These are phyloP conservation scores for Odontocolon sp. DNA, from an alignment of 2,888 invertebrate genomes.

Conservation along the genomic window DNA sequence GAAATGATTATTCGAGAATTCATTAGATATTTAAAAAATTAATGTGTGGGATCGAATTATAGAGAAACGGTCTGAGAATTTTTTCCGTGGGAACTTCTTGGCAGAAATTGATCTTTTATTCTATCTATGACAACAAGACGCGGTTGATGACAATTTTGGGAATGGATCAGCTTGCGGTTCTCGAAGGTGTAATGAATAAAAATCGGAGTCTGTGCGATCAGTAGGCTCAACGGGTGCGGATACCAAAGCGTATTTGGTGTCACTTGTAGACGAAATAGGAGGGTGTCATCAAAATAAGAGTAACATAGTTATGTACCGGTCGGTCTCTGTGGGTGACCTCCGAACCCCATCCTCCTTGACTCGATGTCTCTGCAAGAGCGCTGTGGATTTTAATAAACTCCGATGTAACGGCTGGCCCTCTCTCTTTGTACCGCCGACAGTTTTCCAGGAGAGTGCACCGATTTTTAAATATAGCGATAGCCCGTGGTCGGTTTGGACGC, in stretches of 20 bases:
- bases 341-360: constrained; percentile 31
- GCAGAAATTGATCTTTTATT: no score
- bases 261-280: background rate
- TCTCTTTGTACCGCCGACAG: constrained; percentile 75
- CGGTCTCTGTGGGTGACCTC: constrained; percentile 18
- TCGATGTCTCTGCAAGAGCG: constrained; percentile 38
- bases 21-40: no score
- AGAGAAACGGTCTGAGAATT: no score
- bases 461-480: constrained; percentile 80
- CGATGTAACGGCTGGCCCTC: constrained; percentile 78
- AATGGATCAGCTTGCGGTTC: no score
- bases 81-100: no score
- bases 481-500: constrained; percentile 74
- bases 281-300: background rate
- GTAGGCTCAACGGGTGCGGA: background rate
- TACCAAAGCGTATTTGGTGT: constrained; percentile 7
- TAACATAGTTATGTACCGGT: background rate
- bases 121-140: no score
- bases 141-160: no score
- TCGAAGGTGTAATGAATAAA: no score
- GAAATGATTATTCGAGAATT: no score
- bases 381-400: constrained; percentile 78
- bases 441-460: constrained; percentile 80
- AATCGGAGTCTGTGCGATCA: background rate
- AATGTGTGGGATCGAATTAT: no score